These are phyloP conservation scores for Nomada fucata DNA, from an alignment of 2,888 invertebrate species.

Conservation along the genomic window DNA sequence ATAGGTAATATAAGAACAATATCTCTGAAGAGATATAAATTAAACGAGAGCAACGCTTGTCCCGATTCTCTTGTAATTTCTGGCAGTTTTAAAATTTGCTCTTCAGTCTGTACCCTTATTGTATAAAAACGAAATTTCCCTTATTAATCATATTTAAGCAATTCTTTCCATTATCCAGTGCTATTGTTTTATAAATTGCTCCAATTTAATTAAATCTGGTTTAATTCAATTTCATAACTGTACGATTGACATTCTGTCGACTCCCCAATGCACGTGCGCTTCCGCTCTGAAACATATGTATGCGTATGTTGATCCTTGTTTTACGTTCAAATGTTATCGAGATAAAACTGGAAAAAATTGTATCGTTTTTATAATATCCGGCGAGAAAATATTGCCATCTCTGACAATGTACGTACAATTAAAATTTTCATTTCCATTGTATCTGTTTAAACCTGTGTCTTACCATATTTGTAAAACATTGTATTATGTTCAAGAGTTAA, in stretches of 20 bases:
- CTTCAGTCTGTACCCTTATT: no score
- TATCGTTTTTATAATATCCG: conserved; percentile 24
- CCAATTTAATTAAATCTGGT: conserved; percentile 48
- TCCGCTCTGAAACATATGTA: conserved; percentile 27
- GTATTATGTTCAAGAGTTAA: no score
- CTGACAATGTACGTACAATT: conserved; percentile 11
- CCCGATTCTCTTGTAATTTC: background rate
- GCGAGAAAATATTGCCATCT: background rate
- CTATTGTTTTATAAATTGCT: conserved; percentile 43
- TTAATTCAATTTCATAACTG: conserved; percentile 45
- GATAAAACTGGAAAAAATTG: conserved; percentile 33
- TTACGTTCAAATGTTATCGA: conserved; percentile 16
- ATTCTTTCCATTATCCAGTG: conserved; percentile 17
- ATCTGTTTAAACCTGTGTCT: no score
- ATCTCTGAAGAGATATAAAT: background rate
- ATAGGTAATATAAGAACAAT: background rate
- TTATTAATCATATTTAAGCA: conserved; percentile 27
- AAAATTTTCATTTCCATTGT: background rate
- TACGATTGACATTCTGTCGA: conserved; percentile 37
- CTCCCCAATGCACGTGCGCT: conserved; percentile 45
- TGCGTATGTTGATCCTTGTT: background rate
- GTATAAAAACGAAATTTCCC: background rate
- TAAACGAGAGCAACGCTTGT: background rate
- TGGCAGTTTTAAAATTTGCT: background rate
- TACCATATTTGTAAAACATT: no score